phyloP scores from a whole-genome alignment of 2,797 vertebrate genomes.

The Rhinichthys osculus region DNA sequence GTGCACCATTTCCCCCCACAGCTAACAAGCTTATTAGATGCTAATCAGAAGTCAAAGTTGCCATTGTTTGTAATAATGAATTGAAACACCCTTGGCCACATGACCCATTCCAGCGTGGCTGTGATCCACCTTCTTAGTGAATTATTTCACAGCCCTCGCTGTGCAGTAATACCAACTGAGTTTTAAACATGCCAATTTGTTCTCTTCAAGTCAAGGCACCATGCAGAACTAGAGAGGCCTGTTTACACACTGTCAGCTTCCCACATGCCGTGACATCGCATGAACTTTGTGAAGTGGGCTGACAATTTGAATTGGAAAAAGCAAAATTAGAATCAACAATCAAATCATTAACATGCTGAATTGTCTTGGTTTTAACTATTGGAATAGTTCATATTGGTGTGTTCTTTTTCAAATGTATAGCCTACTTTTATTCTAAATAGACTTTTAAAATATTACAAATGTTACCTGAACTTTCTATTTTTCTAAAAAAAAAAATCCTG shows the following conservation, averaged over 20 bases:
- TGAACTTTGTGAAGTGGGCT: slow-evolving; percentile 20
- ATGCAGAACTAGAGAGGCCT: neutral
- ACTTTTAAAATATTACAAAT: neutral
- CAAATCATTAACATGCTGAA: neutral
- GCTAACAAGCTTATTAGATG: slow-evolving; percentile 28
- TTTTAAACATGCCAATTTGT: slow-evolving; percentile 16
- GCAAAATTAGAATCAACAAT: neutral
- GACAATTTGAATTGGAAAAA: neutral
- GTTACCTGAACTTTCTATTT: no score
- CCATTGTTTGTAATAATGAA: slow-evolving; percentile 13
- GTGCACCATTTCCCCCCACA: neutral
- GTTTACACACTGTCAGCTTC: slow-evolving; percentile 19
- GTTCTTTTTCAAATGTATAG: neutral
- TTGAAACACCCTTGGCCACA: slow-evolving; percentile 28
- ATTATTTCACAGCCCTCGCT: neutral
- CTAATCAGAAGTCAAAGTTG: slow-evolving; percentile 45
- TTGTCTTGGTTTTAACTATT: neutral
- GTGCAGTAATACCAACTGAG: neutral
- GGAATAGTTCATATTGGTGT: neutral
- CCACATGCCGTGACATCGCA: slow-evolving; percentile 15
- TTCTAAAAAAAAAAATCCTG: neutral
- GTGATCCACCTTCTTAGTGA: neutral
- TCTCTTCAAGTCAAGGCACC: neutral
- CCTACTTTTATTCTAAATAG: neutral
- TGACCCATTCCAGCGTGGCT: neutral